Evolutionary conservation across 2,113 vertebrate genomes (phyloP).

Genomic region (Dolichallabes microphthalmus): DNA sequence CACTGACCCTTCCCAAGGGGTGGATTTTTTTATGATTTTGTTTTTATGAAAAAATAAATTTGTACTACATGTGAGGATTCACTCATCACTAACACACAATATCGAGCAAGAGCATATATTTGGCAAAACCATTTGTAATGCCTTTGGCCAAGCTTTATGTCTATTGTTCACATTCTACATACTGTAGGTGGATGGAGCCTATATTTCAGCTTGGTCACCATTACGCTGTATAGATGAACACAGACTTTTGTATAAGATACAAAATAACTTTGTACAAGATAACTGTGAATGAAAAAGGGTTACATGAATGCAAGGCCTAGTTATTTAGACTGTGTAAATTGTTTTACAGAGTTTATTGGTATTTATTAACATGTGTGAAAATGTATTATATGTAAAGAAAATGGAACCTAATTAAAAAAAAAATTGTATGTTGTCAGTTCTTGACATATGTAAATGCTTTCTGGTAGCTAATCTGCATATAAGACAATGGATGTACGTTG

Average conservation of each 20-base stretch:
- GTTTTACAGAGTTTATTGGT: conserved; percentile 75
- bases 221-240: conserved; percentile 58
- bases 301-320: conserved; percentile 59
- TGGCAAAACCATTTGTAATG: conserved; percentile 29
- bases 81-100: conserved; percentile 26
- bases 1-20: conserved; percentile 47
- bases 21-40: conserved; percentile 48
- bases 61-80: conserved; percentile 47
- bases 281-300: conserved; percentile 65
- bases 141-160: conserved; percentile 37
- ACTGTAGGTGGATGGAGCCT: neutral
- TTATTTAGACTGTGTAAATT: conserved; percentile 66
- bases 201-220: conserved; percentile 49
- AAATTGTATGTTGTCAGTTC: conserved; percentile 65
- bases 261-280: conserved; percentile 53
- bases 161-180: conserved; percentile 52
- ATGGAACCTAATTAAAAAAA: conserved; percentile 77
- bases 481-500: conserved; percentile 72
- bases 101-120: conserved; percentile 28
- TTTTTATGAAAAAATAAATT: conserved; percentile 46
- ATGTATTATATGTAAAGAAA: conserved; percentile 82
- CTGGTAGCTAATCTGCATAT: conserved; percentile 71
- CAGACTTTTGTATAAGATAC: conserved; percentile 31
- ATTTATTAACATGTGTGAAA: conserved; percentile 81
- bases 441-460: conserved; percentile 72